These are phyloP conservation scores for Petrocephalus sullivani DNA, from an alignment of 2,797 vertebrate species.

Conservation along the genomic window DNA sequence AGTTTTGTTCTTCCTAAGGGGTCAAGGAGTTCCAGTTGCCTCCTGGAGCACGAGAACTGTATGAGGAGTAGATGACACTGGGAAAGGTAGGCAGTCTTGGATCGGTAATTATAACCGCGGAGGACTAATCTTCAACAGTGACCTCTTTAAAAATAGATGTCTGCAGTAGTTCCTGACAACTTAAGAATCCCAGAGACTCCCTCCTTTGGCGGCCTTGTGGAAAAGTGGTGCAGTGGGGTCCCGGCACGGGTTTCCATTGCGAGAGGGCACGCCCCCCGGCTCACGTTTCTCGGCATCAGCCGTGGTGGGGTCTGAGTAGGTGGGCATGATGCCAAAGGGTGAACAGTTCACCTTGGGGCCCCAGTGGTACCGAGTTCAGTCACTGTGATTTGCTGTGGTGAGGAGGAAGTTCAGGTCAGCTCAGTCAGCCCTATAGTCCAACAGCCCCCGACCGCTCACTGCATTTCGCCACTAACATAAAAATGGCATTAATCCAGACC, in stretches of 20 bases:
- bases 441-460: not conserved
- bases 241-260: not conserved
- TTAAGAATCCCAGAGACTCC: not conserved
- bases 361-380: slow-evolving; percentile 37
- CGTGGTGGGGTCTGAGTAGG: slow-evolving; percentile 34
- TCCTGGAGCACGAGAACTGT: not conserved
- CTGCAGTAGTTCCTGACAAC: not conserved
- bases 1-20: not conserved
- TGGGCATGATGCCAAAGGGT: slow-evolving; percentile 16
- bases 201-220: not conserved
- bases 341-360: slow-evolving; percentile 31
- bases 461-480: not conserved
- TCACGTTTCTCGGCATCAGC: slow-evolving; percentile 23
- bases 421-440: not conserved
- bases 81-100: not conserved
- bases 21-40: not conserved
- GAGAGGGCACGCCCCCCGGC: slow-evolving; percentile 23
- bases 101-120: slow-evolving; percentile 14
- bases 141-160: slow-evolving; percentile 11
- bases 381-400: slow-evolving; percentile 45
- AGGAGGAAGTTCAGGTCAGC: slow-evolving; percentile 40
- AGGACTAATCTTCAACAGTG: not conserved
- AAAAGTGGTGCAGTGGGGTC: not conserved
- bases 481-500: slow-evolving; percentile 18
- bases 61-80: not conserved